Conservation (phyloP, 2,113 vertebrate genomes). For the Eulacestoma nigropectus region DNA sequence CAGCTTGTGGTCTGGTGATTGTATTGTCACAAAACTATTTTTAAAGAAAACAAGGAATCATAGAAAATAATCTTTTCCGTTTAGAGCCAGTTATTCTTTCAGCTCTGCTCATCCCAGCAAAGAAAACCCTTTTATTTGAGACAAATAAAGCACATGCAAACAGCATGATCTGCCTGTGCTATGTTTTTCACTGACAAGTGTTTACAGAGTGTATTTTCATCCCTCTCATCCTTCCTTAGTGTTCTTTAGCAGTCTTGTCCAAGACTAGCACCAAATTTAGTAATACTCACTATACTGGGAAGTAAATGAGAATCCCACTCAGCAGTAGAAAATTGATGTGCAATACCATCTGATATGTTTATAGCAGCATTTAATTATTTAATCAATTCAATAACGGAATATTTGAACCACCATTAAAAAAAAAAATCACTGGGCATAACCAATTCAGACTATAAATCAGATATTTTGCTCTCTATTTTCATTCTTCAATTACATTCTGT, state of each 20-base stretch:
- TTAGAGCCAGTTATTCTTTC: neutral
- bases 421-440: constrained; percentile 62
- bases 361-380: constrained; percentile 71
- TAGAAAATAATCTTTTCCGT: neutral
- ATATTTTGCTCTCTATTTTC: constrained; percentile 59
- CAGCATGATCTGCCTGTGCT: neutral
- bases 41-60: neutral
- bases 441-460: constrained; percentile 65
- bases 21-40: neutral
- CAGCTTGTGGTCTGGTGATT: neutral
- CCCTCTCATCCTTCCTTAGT: neutral
- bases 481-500: constrained; percentile 64
- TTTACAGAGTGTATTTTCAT: neutral
- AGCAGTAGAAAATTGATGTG: constrained; percentile 61
- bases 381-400: constrained; percentile 72
- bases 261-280: neutral
- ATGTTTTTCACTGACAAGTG: neutral
- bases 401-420: constrained; percentile 60
- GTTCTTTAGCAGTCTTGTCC: neutral
- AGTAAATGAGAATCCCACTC: constrained; percentile 21
- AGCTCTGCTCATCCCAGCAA: neutral
- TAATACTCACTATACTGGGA: neutral
- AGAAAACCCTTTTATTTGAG: neutral
- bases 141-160: neutral
- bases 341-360: constrained; percentile 67